Percentiles rank a stretch among this genome's conserved stretches.
Evolutionary conservation across 2,888 invertebrate species (phyloP).

Genomic region (Chloromyia formosa): DNA sequence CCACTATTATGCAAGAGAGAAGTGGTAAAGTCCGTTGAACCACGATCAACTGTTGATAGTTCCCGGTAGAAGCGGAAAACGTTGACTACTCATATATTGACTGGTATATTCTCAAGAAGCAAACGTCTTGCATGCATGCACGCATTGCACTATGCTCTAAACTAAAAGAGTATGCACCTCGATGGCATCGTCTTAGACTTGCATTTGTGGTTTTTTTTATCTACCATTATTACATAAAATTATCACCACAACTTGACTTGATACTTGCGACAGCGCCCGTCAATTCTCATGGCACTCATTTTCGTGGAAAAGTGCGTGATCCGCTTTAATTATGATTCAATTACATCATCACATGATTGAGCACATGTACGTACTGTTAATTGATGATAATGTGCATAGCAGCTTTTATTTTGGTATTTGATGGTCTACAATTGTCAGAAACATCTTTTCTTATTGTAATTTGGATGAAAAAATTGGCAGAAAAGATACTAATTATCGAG

Average conservation of each 20-base stretch:
- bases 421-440: too few species aligned
- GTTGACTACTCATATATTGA: background rate
- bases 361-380: constrained; percentile 23
- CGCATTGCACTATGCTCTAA: background rate
- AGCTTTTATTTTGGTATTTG: background rate
- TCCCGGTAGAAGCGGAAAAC: background rate
- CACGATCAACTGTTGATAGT: background rate
- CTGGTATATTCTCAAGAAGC: background rate
- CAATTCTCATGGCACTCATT: constrained; percentile 35
- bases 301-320: constrained; percentile 42
- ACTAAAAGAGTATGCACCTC: background rate
- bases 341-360: constrained; percentile 36
- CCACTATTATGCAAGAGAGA: constrained; percentile 26
- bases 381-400: constrained; percentile 14
- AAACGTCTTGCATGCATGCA: constrained; percentile 19
- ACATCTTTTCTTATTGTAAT: too few species aligned
- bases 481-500: too few species aligned
- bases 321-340: constrained; percentile 35
- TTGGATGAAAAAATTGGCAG: too few species aligned
- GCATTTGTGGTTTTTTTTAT: constrained; percentile 13
- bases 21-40: constrained; percentile 27
- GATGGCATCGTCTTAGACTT: background rate
- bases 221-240: constrained; percentile 28
- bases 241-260: constrained; percentile 12
- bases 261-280: background rate